phyloP scores from a whole-genome alignment of 1,140 invertebrate species.

The Drosophila guanche region DNA sequence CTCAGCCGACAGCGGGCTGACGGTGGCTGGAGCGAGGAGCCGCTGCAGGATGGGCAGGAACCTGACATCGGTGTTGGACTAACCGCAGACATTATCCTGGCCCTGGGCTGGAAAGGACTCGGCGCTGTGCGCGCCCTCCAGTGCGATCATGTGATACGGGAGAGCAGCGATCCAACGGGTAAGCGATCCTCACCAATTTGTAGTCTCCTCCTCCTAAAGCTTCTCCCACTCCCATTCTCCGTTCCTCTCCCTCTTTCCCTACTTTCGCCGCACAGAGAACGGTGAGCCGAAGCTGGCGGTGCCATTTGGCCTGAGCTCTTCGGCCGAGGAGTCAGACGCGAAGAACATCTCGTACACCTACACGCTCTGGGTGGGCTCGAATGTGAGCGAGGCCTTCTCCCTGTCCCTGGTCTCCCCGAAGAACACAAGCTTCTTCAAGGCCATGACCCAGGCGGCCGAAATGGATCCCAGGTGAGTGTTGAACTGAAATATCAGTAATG shows the following conservation, averaged over 20 bases:
- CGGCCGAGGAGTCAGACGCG: conserved; percentile 86
- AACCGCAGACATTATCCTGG: conserved; percentile 90
- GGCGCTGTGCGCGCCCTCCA: conserved; percentile 88
- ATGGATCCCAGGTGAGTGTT: conserved; percentile 85
- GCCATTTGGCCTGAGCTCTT: conserved; percentile 83
- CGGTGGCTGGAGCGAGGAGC: conserved; percentile 89
- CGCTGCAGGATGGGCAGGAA: conserved; percentile 82
- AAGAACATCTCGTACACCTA: conserved; percentile 91
- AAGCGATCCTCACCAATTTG: neutral
- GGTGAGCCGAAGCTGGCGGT: conserved; percentile 81
- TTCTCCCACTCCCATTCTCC: neutral
- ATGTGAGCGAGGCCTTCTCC: conserved; percentile 86
- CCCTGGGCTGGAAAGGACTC: conserved; percentile 87
- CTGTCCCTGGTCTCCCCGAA: conserved; percentile 78
- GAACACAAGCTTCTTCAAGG: conserved; percentile 88
- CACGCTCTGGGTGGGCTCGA: conserved; percentile 93
- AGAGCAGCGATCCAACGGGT: conserved; percentile 80
- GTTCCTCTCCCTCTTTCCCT: neutral
- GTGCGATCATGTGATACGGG: conserved; percentile 86
- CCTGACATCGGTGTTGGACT: conserved; percentile 85
- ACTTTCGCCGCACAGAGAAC: conserved; percentile 57
- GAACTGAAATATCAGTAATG: no score
- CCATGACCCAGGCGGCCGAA: conserved; percentile 93
- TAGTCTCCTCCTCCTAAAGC: no score
- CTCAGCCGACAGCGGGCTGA: conserved; percentile 89